A percentile compares a stretch with the other conserved stretches of the same genome.
phyloP scores from a whole-genome alignment of 2,888 invertebrate species.

The Tipula lateralis region DNA sequence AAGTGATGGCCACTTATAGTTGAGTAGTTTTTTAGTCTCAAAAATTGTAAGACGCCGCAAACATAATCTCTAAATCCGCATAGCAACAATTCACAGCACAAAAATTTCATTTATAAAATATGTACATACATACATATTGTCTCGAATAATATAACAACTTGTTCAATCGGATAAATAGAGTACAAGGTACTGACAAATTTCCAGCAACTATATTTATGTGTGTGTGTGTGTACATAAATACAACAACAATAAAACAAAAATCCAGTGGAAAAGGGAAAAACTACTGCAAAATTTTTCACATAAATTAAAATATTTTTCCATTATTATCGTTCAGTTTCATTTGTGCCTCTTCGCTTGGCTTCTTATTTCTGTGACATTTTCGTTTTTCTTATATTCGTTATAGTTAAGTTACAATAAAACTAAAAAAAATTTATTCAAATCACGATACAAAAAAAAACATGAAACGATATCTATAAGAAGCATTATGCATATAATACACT shows the following conservation, averaged over 20 bases:
- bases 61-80: background rate
- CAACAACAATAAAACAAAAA: background rate
- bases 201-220: background rate
- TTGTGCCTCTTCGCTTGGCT: background rate
- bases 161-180: background rate
- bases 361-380: slow-evolving; percentile 2
- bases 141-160: background rate
- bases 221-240: no score
- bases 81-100: background rate
- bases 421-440: slow-evolving; percentile 27
- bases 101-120: background rate
- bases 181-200: background rate
- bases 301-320: slow-evolving; percentile 28
- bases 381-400: background rate
- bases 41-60: no score
- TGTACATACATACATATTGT: background rate
- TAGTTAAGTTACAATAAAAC: background rate
- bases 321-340: background rate
- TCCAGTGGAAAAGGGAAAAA: background rate
- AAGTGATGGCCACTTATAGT: no score
- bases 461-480: background rate
- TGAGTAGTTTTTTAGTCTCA: no score
- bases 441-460: background rate
- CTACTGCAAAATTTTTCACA: slow-evolving; percentile 29
- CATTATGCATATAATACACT: background rate